phyloP scores from a whole-genome alignment of 1,140 invertebrate genomes.

The Galendromus occidentalis region DNA sequence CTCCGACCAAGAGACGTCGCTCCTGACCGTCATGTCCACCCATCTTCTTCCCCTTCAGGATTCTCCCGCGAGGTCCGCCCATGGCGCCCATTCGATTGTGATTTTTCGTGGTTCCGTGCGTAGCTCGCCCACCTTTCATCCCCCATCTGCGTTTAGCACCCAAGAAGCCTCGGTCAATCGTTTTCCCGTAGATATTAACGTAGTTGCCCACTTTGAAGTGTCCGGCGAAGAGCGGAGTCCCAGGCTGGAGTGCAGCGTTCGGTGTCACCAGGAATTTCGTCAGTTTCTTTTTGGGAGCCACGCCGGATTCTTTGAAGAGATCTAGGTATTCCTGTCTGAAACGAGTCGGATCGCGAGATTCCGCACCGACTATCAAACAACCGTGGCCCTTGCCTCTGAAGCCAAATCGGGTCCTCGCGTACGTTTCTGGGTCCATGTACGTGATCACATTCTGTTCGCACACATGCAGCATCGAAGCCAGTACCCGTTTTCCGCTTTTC shows the following conservation, averaged over 20 bases:
- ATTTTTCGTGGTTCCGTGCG: conserved; percentile 82
- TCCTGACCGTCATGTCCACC: conserved; percentile 85
- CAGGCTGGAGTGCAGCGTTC: conserved; percentile 61
- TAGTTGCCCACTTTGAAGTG: conserved; percentile 80
- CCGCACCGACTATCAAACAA: conserved; percentile 13
- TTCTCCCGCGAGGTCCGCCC: conserved; percentile 57
- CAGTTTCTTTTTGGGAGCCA: conserved; percentile 66
- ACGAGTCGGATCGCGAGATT: conserved; percentile 24
- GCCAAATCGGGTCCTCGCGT: conserved; percentile 12
- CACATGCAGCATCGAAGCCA: conserved; percentile 65
- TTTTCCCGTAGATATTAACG: conserved; percentile 73
- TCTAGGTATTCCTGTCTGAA: conserved; percentile 74
- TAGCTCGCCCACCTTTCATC: conserved; percentile 75
- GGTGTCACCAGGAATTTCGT: conserved; percentile 65
- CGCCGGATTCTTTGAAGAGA: conserved; percentile 60
- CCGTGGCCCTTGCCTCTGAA: not conserved
- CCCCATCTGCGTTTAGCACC: conserved; percentile 91
- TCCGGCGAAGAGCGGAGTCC: conserved; percentile 57
- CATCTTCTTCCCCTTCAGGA: conserved; percentile 89
- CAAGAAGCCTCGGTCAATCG: conserved; percentile 87
- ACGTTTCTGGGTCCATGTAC: conserved; percentile 65
- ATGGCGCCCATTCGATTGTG: conserved; percentile 78
- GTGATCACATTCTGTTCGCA: conserved; percentile 87
- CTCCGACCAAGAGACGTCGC: conserved; percentile 43
- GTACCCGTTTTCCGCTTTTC: conserved; percentile 55